Conservation (phyloP, 23 tunicate species). For the Halocynthia roretzi region DNA sequence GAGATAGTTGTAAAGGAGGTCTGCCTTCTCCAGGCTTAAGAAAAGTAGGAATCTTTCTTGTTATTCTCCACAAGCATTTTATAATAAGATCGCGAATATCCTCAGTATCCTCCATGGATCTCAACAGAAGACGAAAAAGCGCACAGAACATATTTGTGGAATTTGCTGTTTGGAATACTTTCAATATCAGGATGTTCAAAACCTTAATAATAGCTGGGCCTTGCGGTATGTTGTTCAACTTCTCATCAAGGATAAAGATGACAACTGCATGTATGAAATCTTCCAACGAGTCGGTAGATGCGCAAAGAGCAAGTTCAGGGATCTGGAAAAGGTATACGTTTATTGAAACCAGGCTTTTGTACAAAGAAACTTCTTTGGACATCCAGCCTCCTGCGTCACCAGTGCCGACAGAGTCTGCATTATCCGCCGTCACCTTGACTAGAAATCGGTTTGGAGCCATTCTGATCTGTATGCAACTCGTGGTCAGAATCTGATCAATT, state of each 20-base stretch:
- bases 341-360: constrained; percentile 9
- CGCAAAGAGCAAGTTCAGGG: constrained; percentile 24
- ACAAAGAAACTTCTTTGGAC: constrained; percentile 1
- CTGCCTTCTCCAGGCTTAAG: background rate
- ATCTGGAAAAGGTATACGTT: background rate
- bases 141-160: constrained; percentile 17
- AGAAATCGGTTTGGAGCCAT: constrained; percentile 32
- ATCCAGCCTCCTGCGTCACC: constrained; percentile 6
- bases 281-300: constrained; percentile 9
- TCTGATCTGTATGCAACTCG: constrained; percentile 48
- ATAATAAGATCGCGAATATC: background rate
- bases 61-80: constrained; percentile 13
- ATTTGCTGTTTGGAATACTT: constrained; percentile 12
- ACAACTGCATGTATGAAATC: constrained; percentile 16
- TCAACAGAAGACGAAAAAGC: background rate
- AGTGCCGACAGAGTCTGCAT: background rate
- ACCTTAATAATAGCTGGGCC: background rate
- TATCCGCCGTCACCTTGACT: constrained; percentile 20
- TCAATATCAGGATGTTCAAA: background rate
- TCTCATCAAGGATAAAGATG: constrained; percentile 3
- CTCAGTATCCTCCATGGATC: background rate
- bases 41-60: background rate
- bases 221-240: background rate
- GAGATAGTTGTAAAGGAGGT: constrained; percentile 3
- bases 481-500: constrained; percentile 45